Conservation (phyloP, 2,888 invertebrate species). For the Latheticus oryzae region DNA sequence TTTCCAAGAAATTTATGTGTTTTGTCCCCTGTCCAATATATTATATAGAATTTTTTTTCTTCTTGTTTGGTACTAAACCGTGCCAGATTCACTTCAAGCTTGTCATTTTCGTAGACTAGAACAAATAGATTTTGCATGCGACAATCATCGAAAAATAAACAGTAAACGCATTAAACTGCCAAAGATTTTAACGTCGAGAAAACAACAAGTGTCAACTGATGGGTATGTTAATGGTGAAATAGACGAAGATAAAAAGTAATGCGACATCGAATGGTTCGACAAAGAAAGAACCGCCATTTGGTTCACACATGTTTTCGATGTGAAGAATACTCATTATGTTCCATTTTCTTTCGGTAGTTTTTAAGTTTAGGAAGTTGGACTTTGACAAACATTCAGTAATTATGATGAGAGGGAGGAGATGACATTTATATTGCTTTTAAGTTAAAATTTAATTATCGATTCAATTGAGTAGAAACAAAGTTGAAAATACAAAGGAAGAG, state of each 20-base stretch:
- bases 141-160: conserved; percentile 22
- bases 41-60: conserved; percentile 44
- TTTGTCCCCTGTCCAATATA: conserved; percentile 58
- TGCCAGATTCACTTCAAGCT: conserved; percentile 28
- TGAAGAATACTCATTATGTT: conserved; percentile 43
- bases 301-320: conserved; percentile 42
- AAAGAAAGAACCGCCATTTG: conserved; percentile 43
- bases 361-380: conserved; percentile 38
- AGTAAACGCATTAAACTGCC: conserved; percentile 43
- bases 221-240: conserved; percentile 59
- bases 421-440: conserved; percentile 40
- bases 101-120: conserved; percentile 28
- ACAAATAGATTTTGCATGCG: conserved; percentile 22
- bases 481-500: conserved; percentile 6
- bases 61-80: conserved; percentile 15
- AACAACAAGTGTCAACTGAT: conserved; percentile 61
- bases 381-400: conserved; percentile 41
- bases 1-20: conserved; percentile 57
- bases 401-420: conserved; percentile 38
- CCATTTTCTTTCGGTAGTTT: conserved; percentile 40
- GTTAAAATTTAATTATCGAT: too few species aligned
- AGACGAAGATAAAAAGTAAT: conserved; percentile 39
- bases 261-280: conserved; percentile 23
- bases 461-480: too few species aligned
- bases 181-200: conserved; percentile 47